Percentiles rank a stretch among this genome's conserved stretches.
phyloP scores from a whole-genome alignment of 2,888 invertebrate species.

The Aleiodes testaceus region DNA sequence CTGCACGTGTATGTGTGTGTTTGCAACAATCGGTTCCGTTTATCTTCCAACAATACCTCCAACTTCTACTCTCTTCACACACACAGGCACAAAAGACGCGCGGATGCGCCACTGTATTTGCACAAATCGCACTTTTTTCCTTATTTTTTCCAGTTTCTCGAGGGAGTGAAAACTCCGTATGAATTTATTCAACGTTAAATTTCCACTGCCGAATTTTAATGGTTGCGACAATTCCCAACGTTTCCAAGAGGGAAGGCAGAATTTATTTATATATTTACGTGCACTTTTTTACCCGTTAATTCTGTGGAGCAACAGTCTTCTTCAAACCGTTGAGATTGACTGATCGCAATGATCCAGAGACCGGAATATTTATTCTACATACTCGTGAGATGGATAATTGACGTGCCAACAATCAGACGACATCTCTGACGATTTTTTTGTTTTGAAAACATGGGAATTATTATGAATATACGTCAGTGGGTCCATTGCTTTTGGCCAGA shows the following conservation, averaged over 20 bases:
- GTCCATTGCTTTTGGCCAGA: no score
- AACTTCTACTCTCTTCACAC: conserved; percentile 59
- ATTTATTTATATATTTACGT: no score
- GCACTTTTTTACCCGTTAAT: no score
- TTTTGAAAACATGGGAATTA: no score
- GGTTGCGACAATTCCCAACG: conserved; percentile 9
- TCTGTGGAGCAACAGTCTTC: no score
- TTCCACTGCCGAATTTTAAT: conserved; percentile 44
- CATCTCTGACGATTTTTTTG: no score
- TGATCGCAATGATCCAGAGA: no score
- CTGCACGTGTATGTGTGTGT: conserved; percentile 43
- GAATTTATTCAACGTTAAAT: conserved; percentile 66
- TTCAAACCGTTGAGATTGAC: no score
- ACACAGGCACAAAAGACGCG: conserved; percentile 33
- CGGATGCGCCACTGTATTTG: conserved; percentile 58
- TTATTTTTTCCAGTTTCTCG: conserved; percentile 50
- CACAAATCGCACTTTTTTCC: conserved; percentile 55
- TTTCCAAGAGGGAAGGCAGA: not conserved
- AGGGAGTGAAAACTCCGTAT: conserved; percentile 56
- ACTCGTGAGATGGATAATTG: no score
- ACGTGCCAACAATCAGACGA: no score
- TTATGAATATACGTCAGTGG: no score
- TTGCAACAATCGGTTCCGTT: conserved; percentile 66
- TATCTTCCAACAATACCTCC: conserved; percentile 66
- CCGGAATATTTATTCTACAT: no score